Base-by-base conservation (phyloP, 2,113 vertebrate species). In the Lepidothrix coronata region DNA sequence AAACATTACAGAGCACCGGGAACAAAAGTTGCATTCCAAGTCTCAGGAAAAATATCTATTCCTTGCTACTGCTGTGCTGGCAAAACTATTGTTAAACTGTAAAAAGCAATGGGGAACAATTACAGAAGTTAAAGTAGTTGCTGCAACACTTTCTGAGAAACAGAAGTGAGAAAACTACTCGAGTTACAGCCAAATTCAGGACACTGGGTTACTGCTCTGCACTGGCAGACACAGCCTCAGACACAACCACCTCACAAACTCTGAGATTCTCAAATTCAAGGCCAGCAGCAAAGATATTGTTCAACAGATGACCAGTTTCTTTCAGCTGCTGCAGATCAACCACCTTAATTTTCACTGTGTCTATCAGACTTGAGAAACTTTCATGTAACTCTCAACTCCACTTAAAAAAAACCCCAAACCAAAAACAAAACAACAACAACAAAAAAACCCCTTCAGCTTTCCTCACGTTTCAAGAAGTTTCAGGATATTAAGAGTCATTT, bases 101-200 rank as follows among this genome's bases (percentile, higher is more conserved):
- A 77, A 70, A 76, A 90, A 86, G 71, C 62, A 66, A 72, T 24
- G 37, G 35, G 48, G 82, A 94, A 85, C 79, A 85, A 93, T 91
- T 96, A 92, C 75, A 91, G 59, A 94, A 94, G 88, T 93, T 76
- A 28, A 68, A 63, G 25, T 2, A n/a, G 55, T 71, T 89, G 77
- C 81, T 88, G 81, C 89, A 96, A 83, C 61, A 95, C 41, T 86
- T 81, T 63, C 61, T 88, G 85, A 79, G 88, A 93, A 91, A 77
- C 74, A 94, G 76, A 85, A 76, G 88, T 75, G 57, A 85, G 43
- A 92, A 90, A 87, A 78, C 68, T 80, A 13, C 18, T 66, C 78
- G 61, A 77, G 66, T 82, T 73, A 51, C 62, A 82, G 23, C 25
- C 28, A 52, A 67, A 27, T 39, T 30, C 8, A 52, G 4, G 33